Evolutionary conservation across 2,113 vertebrate genomes (phyloP).

Genomic region (Rhinoptilus africanus): DNA sequence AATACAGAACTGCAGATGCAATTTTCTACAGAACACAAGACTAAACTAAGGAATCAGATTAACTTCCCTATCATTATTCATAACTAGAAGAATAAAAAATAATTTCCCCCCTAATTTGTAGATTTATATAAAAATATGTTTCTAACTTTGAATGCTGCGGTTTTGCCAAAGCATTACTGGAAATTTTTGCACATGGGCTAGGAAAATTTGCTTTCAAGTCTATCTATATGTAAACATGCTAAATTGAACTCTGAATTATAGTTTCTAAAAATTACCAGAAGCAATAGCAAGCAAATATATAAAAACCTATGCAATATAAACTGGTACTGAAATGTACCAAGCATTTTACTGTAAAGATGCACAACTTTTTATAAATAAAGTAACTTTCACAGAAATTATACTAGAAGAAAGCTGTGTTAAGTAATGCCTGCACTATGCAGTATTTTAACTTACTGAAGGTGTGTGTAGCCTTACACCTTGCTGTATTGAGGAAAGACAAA

Average conservation of each 20-base stretch:
- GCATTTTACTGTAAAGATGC: not conserved
- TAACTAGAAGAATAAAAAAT: not conserved
- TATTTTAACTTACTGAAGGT: not conserved
- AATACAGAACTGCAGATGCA: not conserved
- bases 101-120: not conserved
- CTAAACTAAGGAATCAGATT: not conserved
- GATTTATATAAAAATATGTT: not conserved
- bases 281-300: not conserved
- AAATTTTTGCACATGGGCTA: not conserved
- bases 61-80: not conserved
- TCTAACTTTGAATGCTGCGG: not conserved
- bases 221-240: not conserved
- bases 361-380: not conserved
- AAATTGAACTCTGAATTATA: not conserved
- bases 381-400: not conserved
- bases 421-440: not conserved
- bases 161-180: not conserved
- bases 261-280: not conserved
- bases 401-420: not conserved
- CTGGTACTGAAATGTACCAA: not conserved
- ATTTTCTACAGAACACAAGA: not conserved
- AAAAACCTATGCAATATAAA: not conserved
- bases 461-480: not conserved
- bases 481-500: not conserved
- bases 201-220: not conserved